Evolutionary conservation across 1,140 invertebrate species (phyloP).

Genomic region (Eurosta solidaginis): DNA sequence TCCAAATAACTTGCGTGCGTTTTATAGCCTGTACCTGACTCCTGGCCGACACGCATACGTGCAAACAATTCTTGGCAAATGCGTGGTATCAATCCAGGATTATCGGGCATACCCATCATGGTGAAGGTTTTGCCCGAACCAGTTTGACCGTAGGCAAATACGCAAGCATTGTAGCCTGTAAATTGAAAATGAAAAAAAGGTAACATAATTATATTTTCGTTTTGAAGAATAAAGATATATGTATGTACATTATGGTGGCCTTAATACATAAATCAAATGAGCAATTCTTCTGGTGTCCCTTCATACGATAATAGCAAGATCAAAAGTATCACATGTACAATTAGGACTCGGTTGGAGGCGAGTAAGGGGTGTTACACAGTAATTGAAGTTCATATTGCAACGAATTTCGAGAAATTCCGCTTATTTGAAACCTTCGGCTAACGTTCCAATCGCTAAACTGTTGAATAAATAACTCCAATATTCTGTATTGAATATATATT

Average conservation of each 20-base stretch:
- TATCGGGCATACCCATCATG: conserved; percentile 92
- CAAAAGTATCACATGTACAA: no score
- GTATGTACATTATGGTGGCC: not conserved
- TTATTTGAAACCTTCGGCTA: no score
- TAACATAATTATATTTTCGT: not conserved
- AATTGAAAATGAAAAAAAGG: not conserved
- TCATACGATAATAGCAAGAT: no score
- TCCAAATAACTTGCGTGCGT: conserved; percentile 87
- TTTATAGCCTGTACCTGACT: conserved; percentile 80
- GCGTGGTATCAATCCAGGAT: conserved; percentile 83
- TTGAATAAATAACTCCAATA: no score
- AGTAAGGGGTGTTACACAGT: no score
- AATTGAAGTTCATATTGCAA: no score
- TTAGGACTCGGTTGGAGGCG: no score
- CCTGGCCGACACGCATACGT: conserved; percentile 76
- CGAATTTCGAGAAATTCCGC: no score
- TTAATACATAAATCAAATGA: no score
- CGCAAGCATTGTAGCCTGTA: conserved; percentile 92
- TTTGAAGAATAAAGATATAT: not conserved
- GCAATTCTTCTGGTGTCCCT: no score
- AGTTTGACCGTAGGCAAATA: conserved; percentile 82
- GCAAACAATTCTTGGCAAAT: conserved; percentile 81
- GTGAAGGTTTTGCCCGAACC: conserved; percentile 97
- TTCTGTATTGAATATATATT: no score
- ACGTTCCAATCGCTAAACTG: no score